Percentiles rank a stretch among this genome's conserved stretches.
phyloP scores from a whole-genome alignment of 2,797 vertebrate species.

The Crenuchus spilurus region DNA sequence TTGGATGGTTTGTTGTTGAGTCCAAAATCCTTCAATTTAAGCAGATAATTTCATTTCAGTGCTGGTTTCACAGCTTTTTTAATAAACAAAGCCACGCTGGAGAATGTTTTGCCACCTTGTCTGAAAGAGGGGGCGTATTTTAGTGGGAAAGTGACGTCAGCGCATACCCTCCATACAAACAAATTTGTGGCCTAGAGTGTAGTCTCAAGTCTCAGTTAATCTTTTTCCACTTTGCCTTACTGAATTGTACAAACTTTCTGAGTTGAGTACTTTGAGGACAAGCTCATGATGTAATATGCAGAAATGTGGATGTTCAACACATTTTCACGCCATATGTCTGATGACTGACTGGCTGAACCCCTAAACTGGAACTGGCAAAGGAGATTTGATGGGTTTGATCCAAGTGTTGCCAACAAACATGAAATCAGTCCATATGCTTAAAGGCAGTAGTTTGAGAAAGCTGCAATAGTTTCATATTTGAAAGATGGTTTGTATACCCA shows the following conservation, averaged over 20 bases:
- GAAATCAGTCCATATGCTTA: slow-evolving; percentile 18
- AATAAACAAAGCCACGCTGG: too few species aligned
- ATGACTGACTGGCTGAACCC: neutral
- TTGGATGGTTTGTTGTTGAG: too few species aligned
- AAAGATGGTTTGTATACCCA: neutral
- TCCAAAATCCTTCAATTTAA: too few species aligned
- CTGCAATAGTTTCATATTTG: neutral
- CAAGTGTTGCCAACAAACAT: neutral
- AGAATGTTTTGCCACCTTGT: too few species aligned
- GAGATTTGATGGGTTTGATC: too few species aligned
- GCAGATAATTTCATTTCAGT: too few species aligned
- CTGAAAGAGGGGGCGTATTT: too few species aligned
- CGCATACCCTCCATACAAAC: too few species aligned
- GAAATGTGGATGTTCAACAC: neutral
- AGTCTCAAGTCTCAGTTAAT: neutral
- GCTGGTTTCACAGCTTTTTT: too few species aligned
- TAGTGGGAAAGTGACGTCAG: too few species aligned
- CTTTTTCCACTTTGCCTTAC: neutral
- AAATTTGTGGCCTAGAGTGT: neutral
- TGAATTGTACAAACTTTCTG: neutral
- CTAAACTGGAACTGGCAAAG: neutral
- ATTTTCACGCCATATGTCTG: neutral
- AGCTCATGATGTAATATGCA: neutral
- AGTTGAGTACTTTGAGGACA: neutral
- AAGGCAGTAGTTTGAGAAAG: neutral